Evolutionary conservation across 2,113 vertebrate genomes (phyloP).

Genomic region (Plecotus auritus): DNA sequence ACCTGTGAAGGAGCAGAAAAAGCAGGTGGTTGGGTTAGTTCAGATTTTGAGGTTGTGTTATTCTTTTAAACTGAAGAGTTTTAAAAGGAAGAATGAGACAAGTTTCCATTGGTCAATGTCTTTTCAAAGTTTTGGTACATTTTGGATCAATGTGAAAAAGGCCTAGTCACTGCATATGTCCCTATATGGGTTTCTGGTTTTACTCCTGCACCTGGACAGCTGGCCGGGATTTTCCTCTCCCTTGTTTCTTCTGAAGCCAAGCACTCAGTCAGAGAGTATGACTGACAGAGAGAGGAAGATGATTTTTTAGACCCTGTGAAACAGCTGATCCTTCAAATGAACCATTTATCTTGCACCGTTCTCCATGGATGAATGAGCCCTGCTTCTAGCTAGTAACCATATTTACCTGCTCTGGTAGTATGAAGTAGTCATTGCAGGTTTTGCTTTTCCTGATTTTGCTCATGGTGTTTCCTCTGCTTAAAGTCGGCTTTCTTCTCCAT

Average conservation of each 20-base stretch:
- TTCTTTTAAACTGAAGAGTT: background rate
- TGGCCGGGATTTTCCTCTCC: background rate
- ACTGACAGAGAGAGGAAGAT: background rate
- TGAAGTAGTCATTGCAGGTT: background rate
- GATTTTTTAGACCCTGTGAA: background rate
- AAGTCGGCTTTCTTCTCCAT: background rate
- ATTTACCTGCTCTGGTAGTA: background rate
- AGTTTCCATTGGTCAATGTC: background rate
- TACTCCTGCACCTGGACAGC: background rate
- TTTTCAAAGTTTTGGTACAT: background rate
- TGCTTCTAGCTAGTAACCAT: background rate
- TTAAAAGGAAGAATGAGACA: slow-evolving; percentile 10
- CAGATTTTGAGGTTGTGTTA: background rate
- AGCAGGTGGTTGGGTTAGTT: background rate
- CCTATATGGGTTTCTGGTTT: background rate
- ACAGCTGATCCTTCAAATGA: background rate
- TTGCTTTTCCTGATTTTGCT: background rate
- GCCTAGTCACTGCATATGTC: background rate
- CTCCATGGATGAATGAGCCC: background rate
- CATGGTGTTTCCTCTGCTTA: background rate
- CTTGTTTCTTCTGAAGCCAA: background rate
- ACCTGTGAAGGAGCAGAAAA: background rate
- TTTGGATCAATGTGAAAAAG: background rate
- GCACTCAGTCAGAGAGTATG: background rate
- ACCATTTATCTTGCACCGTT: background rate